These are phyloP conservation scores for Dermolepida albohirtum DNA, from an alignment of 2,888 invertebrate genomes.

Conservation along the genomic window DNA sequence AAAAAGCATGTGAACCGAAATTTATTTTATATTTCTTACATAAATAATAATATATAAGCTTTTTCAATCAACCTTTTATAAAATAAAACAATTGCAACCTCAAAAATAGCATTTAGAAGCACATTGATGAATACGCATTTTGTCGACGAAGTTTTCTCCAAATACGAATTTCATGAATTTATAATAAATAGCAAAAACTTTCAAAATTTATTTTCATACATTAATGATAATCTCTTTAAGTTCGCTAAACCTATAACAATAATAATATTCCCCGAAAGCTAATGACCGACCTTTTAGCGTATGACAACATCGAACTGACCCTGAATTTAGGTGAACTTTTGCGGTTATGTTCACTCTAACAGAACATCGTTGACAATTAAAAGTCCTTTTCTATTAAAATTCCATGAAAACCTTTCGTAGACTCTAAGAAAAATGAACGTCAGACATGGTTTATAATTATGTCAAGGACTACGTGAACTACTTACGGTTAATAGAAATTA, in stretches of 20 bases:
- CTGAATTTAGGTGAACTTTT: constrained; percentile 19
- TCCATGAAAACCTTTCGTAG: constrained; percentile 6
- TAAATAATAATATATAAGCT: too few species aligned
- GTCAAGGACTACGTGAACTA: constrained; percentile 24
- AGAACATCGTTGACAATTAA: constrained; percentile 21
- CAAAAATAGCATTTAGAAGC: too few species aligned
- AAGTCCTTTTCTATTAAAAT: constrained; percentile 8
- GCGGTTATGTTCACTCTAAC: constrained; percentile 35
- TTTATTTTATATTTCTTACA: too few species aligned
- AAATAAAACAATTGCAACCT: too few species aligned
- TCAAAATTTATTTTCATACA: too few species aligned
- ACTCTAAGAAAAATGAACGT: constrained; percentile 7
- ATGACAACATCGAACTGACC: not conserved
- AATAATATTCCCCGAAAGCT: not conserved
- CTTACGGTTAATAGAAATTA: constrained; percentile 3
- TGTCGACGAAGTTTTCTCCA: too few species aligned
- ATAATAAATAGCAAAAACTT: too few species aligned
- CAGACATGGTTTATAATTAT: constrained; percentile 31
- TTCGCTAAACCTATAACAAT: constrained; percentile 11
- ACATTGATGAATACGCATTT: too few species aligned
- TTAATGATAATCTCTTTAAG: too few species aligned
- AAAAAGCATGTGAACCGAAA: too few species aligned
- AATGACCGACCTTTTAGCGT: constrained; percentile 4
- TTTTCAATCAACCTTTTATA: too few species aligned
- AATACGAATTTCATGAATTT: too few species aligned